Evolutionary conservation across 2,797 vertebrate genomes (phyloP).

Genomic region (Masticophis lateralis): DNA sequence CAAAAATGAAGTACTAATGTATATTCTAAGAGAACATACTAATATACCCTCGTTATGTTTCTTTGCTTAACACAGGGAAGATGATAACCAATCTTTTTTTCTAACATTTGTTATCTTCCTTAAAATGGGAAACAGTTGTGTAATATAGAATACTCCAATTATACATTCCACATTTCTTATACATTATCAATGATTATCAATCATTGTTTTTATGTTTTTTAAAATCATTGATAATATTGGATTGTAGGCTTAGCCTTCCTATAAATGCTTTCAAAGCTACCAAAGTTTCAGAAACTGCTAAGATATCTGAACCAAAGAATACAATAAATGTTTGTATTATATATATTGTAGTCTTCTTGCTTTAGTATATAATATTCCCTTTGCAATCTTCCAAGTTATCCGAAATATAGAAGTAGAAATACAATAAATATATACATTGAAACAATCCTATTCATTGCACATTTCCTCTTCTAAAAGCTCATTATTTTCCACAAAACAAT

Average conservation of each 20-base stretch:
- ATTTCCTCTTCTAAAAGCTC: neutral
- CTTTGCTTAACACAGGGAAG: neutral
- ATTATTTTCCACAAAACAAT: neutral
- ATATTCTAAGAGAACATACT: neutral
- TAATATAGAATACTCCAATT: neutral
- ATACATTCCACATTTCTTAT: neutral
- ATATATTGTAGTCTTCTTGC: neutral
- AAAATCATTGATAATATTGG: neutral
- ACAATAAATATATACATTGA: neutral
- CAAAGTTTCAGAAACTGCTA: neutral
- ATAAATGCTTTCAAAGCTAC: neutral
- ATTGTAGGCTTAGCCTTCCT: neutral
- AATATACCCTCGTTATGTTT: neutral
- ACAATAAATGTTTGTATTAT: neutral
- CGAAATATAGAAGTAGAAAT: neutral
- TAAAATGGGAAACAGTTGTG: neutral
- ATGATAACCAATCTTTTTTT: neutral
- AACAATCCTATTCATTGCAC: neutral
- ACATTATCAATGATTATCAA: neutral
- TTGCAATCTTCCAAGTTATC: neutral
- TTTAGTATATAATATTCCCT: neutral
- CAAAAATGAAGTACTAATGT: neutral
- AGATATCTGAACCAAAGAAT: neutral
- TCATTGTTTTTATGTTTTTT: neutral
- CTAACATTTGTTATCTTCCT: neutral